Base-by-base conservation (phyloP, 1,140 invertebrate genomes). In the Leptoteleia sp. region DNA sequence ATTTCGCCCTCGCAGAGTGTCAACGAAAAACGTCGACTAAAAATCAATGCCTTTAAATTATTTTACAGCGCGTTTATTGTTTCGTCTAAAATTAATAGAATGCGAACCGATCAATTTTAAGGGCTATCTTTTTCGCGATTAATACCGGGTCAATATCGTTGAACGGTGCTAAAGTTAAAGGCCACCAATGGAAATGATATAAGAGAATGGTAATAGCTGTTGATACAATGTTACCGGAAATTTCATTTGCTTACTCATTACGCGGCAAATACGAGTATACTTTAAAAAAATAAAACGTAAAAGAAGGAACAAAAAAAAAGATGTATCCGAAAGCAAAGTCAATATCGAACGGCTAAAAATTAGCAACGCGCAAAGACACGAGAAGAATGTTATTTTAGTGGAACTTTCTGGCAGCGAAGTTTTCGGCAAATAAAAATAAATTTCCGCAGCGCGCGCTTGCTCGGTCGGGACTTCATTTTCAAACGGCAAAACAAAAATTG, bases 1-100 rank as follows among this genome's bases (percentile, higher is more conserved):
- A 45, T 72, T 64, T 45, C 57, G 57, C 45, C 33, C 29, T 33
- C 16, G 40, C 31, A 47, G 48, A 59, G 52, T 59, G 45, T 50
- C 54, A 27, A 8, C 29, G 5, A 4, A 9, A 68, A 55, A 17
- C 22, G 4, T 9, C 33, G 29, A 27, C 47, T 35, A 50, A 43
- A 68, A 33, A 65, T 40, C 57, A n/a, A 19, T 6, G n/a, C 4
- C 31, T 40, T 13, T 22, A 47, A 61, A 42, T 47, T 59, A n/a
- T n/a, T n/a, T n/a, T n/a, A n/a, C n/a, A n/a, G n/a, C n/a, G n/a
- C n/a, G n/a, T n/a, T n/a, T n/a, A n/a, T n/a, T n/a, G n/a, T n/a
- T n/a, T n/a, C n/a, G n/a, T n/a, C n/a, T n/a, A n/a, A n/a, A n/a
- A n/a, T n/a, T n/a, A n/a, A n/a, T n/a, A n/a, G n/a, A n/a, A n/a